Evolutionary conservation across 2,113 vertebrate species (phyloP), one percentile per base, ranked within the genome.

Genomic region (Cacatua alba): DNA sequence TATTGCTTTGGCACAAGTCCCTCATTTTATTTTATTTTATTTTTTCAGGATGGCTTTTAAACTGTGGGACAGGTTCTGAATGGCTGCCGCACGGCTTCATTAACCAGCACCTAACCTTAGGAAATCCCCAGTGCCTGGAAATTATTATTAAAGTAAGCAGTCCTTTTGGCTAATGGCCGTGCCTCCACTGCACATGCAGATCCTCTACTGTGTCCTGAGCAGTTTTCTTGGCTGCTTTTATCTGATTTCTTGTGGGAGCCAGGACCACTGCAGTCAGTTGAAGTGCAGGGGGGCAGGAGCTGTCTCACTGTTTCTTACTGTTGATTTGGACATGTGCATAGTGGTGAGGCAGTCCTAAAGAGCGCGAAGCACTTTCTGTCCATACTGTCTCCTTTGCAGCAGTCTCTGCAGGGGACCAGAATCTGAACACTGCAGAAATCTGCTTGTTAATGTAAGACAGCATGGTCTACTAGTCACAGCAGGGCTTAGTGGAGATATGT

Each of bases 401-500:
- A 82, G 20, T 85, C 62, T 82, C 74, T 95, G 57, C 44, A 85
- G 77, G 69, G 84, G 48, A 86, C 28, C 26, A 51, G 86, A 64
- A 51, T 53, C 53, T 69, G 39, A 52, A 52, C 24, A 25, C 74
- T 85, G 94, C 80, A 94, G 78, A 85, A 97, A 82, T 91, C 69
- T 89, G 70, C 37, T 62, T 85, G 74, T 77, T 92, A 79, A 89
- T 72, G 31, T 92, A 63, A 82, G 89, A 79, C 70, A 91, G 67
- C 74, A 91, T 57, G 86, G 91, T 96, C 78, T 95, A 25, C 91
- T 85, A 62, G 81, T 82, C 81, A 94, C 83, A 94, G 86, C 74
- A 82, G 52, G 33, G 35, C 74, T 89, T 76, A 71, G 69, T 48
- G 77, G 44, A 72, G 91, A 92, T 89, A 94, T n/a, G n/a, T n/a